Evolutionary conservation across 53 echinoderm and acorn worm species (phyloP).

Genomic region (Echinometra lucunter): DNA sequence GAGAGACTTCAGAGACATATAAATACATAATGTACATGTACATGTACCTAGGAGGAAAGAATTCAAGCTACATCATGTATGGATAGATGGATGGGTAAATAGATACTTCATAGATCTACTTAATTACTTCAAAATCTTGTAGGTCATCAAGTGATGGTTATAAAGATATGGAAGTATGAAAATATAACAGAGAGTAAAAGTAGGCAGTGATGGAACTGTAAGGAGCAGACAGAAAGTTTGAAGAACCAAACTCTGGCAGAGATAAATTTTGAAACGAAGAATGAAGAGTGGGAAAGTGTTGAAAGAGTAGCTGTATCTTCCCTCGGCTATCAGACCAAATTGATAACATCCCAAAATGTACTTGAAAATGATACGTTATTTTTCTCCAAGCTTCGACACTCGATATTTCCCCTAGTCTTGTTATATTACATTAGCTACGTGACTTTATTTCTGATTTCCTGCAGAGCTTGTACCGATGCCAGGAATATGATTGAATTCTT

Average conservation of each 20-base stretch:
- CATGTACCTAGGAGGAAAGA: too few relatives aligned
- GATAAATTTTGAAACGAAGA: neutral
- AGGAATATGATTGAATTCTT: constrained; percentile 4
- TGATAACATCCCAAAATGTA: neutral
- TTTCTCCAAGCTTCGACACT: neutral
- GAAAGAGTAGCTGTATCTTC: neutral
- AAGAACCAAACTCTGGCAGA: neutral
- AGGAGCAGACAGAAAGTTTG: neutral
- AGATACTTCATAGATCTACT: too few relatives aligned
- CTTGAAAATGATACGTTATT: neutral
- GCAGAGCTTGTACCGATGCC: neutral
- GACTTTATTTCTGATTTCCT: neutral
- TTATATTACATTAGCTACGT: neutral
- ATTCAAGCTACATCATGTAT: too few relatives aligned
- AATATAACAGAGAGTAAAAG: neutral
- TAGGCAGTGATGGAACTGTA: neutral
- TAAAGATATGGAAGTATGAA: neutral
- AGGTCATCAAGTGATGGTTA: neutral
- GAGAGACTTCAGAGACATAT: too few relatives aligned
- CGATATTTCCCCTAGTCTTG: neutral
- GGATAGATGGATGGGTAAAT: neutral
- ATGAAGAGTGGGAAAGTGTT: neutral
- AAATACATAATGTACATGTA: too few relatives aligned
- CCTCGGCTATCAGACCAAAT: neutral
- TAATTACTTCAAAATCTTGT: neutral